Evolutionary conservation across 1,140 invertebrate species (phyloP), one percentile per base, ranked within the genome.

Genomic region (Pseudomyrmex cubaensis): DNA sequence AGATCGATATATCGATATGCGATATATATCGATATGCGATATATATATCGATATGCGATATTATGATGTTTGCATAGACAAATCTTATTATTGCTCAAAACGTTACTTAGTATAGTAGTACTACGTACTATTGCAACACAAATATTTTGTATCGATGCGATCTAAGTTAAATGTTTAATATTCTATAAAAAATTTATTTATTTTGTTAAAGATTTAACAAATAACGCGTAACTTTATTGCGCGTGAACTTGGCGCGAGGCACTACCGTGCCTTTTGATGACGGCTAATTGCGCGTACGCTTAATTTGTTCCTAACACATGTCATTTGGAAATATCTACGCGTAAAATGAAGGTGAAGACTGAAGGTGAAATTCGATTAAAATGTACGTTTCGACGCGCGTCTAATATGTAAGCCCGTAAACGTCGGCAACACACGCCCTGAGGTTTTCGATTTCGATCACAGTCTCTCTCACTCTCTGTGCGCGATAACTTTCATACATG

Each of bases 281-380:
- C 46, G 52, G 15, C n/a, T 50, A 75, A 85, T 74, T 57, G 54
- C 20, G 48, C 67, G 20, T 4, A 35, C 9, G 13, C 59, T 72
- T 59, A 82, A 83, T 75, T 75, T 67, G 75, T 77, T 77, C 57
- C 50, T 56, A 67, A 25, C 25, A 63, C 50, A 75, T 35, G 25
- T 22, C 44, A 50, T 35, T 17, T 56, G 75, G n/a, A 12, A 66
- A 66, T 66, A 46, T 25, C 25, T 63, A 20, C 66, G 63, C 35
- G 10, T 52, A 35, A 52, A 22, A 17, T 15, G 75, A 15, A 12
- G 62, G 5, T 35, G 0, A 35, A 35, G 35, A n/a, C n/a, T n/a
- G n/a, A n/a, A n/a, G n/a, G 0, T 50, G 20, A 35, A 35, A 90
- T 87, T 85, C 77, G 84, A 85, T 85, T 85, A 85, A 44, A 52